These are phyloP conservation scores for Recurvirostra avosetta DNA, from an alignment of 2,113 vertebrate genomes.

Conservation along the genomic window DNA sequence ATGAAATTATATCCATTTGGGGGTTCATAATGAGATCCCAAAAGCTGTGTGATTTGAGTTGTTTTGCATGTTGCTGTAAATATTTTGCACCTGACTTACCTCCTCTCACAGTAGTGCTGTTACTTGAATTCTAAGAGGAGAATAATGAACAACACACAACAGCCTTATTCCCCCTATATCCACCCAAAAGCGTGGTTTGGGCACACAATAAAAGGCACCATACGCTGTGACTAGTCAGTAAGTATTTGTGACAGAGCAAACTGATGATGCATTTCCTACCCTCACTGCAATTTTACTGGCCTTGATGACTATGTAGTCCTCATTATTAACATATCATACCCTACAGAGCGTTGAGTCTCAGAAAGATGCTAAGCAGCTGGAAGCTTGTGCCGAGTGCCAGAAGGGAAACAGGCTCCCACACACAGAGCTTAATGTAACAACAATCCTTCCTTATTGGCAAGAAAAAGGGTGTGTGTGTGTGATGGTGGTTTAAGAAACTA, in stretches of 20 bases:
- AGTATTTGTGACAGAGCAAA: slow-evolving; percentile 41
- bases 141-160: not conserved
- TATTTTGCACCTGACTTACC: not conserved
- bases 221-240: not conserved
- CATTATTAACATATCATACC: slow-evolving; percentile 66
- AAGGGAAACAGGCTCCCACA: slow-evolving; percentile 57
- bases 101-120: not conserved
- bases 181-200: not conserved
- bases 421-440: slow-evolving; percentile 53
- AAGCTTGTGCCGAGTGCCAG: slow-evolving; percentile 41
- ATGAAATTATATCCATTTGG: fast-evolving
- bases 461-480: not conserved
- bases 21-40: not conserved
- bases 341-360: slow-evolving; percentile 48
- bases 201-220: not conserved
- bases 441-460: slow-evolving; percentile 22
- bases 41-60: not conserved
- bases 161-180: not conserved
- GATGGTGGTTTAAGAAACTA: not conserved
- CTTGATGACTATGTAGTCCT: slow-evolving; percentile 19
- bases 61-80: not conserved
- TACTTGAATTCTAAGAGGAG: not conserved
- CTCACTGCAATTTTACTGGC: slow-evolving; percentile 24
- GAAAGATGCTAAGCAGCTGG: slow-evolving; percentile 66
- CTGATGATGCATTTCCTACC: slow-evolving; percentile 30